Evolutionary conservation across 2,113 vertebrate genomes (phyloP).

Genomic region (Anguilla japonica): DNA sequence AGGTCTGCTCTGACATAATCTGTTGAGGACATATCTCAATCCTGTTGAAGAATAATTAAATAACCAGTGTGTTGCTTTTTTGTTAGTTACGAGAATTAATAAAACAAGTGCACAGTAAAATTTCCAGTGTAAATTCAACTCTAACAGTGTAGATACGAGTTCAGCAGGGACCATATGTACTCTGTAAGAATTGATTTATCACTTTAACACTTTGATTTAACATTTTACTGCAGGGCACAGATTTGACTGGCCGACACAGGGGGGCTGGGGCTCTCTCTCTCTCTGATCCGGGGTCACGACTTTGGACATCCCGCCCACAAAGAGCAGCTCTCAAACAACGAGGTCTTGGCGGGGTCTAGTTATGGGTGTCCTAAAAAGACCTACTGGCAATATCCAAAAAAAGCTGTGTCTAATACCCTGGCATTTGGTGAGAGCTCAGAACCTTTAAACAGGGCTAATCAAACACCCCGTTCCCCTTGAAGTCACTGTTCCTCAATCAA

Average conservation of each 20-base stretch:
- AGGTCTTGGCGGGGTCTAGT: background rate
- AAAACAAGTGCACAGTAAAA: background rate
- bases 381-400: background rate
- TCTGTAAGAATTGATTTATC: too few relatives aligned
- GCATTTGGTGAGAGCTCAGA: background rate
- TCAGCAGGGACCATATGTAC: too few relatives aligned
- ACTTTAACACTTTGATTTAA: too few relatives aligned
- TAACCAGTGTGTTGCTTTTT: background rate
- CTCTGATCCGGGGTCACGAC: conserved; percentile 1
- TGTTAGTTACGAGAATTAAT: background rate
- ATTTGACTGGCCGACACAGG: background rate
- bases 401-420: background rate
- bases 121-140: too few relatives aligned
- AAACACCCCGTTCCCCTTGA: background rate
- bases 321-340: background rate
- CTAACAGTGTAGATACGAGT: too few relatives aligned
- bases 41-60: background rate
- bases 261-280: background rate
- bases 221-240: background rate
- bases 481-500: background rate
- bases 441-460: background rate
- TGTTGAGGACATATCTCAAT: background rate
- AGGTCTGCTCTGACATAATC: background rate
- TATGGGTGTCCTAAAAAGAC: background rate
- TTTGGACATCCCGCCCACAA: background rate